phyloP scores from a whole-genome alignment of 1,140 invertebrate genomes.

The Spodoptera frugiperda region DNA sequence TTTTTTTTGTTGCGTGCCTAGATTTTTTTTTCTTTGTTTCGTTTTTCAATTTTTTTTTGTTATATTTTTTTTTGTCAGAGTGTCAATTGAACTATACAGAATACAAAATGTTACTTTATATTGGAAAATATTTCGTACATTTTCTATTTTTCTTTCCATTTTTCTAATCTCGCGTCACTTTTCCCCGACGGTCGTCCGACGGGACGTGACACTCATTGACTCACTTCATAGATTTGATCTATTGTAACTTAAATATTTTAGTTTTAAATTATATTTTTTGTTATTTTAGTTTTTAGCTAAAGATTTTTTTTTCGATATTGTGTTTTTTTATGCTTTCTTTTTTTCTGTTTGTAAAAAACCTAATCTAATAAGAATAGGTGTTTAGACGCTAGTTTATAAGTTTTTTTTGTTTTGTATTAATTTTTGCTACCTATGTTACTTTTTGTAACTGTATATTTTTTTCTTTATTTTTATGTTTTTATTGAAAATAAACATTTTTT shows the following conservation, averaged over 20 bases:
- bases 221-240: too few species aligned
- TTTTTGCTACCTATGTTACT: not conserved
- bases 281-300: too few species aligned
- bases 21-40: conserved; percentile 44
- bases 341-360: too few species aligned
- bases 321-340: too few species aligned
- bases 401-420: not conserved
- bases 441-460: not conserved
- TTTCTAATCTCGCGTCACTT: not conserved
- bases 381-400: not conserved
- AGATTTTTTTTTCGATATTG: too few species aligned
- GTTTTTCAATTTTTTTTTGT: conserved; percentile 44
- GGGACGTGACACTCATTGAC: too few species aligned
- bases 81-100: not conserved
- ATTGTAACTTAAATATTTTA: too few species aligned
- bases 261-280: too few species aligned
- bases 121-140: not conserved
- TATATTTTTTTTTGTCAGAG: conserved; percentile 44
- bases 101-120: not conserved
- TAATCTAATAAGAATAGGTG: too few species aligned
- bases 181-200: not conserved
- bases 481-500: not conserved
- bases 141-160: not conserved
- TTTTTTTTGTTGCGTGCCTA: conserved; percentile 14
- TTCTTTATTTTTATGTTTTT: not conserved